Evolutionary conservation across 2,888 invertebrate species (phyloP).

Genomic region (Perizoma flavofasciatum): DNA sequence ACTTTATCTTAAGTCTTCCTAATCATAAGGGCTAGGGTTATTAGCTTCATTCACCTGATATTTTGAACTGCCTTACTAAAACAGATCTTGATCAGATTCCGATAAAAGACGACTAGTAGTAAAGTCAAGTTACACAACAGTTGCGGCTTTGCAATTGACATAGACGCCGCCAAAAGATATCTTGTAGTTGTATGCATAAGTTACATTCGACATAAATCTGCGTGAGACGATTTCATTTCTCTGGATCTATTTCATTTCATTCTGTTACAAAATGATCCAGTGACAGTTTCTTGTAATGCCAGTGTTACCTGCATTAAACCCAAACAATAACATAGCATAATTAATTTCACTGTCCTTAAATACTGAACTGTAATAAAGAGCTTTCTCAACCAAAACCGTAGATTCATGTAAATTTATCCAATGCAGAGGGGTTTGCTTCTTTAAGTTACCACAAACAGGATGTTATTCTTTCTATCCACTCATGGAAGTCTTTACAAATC

Average conservation of each 20-base stretch:
- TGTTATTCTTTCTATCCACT: slow-evolving; percentile 11
- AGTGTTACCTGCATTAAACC: neutral
- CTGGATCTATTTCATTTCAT: slow-evolving; percentile 25
- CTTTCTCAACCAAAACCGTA: no score
- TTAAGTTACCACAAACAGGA: slow-evolving; percentile 11
- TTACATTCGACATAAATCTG: slow-evolving; percentile 48
- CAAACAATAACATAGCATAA: neutral
- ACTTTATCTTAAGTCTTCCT: no score
- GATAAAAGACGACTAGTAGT: slow-evolving; percentile 3
- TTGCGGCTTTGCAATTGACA: slow-evolving; percentile 41
- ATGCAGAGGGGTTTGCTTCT: slow-evolving; percentile 1
- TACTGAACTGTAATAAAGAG: no score
- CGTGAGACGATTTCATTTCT: slow-evolving; percentile 49
- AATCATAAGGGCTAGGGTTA: no score
- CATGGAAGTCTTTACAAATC: slow-evolving; percentile 12
- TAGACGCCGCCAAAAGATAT: slow-evolving; percentile 45
- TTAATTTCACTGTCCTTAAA: no score
- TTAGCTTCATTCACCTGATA: slow-evolving; percentile 1
- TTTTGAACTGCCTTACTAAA: slow-evolving; percentile 2
- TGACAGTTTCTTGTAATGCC: neutral
- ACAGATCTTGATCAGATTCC: slow-evolving; percentile 3
- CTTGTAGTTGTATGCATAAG: slow-evolving; percentile 36
- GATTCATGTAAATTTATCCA: no score
- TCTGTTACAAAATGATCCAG: neutral
- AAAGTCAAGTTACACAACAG: slow-evolving; percentile 35